Evolutionary conservation across 2,113 vertebrate genomes (phyloP), one percentile per base, ranked within the genome.

Genomic region (Paramisgurnus dabryanus): DNA sequence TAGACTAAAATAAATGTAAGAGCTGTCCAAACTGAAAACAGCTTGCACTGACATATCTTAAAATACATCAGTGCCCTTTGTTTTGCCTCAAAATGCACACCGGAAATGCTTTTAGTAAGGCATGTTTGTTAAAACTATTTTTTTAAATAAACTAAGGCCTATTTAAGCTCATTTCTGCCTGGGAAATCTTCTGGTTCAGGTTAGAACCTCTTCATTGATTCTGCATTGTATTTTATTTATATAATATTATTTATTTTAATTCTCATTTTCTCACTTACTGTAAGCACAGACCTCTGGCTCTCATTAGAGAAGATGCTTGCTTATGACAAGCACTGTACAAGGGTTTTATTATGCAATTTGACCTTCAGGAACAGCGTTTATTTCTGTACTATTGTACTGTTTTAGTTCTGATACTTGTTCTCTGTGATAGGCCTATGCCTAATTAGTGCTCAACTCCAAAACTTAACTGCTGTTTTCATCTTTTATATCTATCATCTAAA

Each of bases 401-500:
- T 73, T 27, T 11, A 43, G 55, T 7, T 39, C 11, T 69, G 67
- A 69, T 53, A n/a, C 6, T 5, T 55, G 13, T 71, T 39, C 50
- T 43, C 6, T 73, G 41, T 73, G 60, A 73, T 49, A 72, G 40
- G 40, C 61, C 71, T 74, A 18, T 34, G 3, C 7, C 18, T 40
- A 34, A 63, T 63, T 75, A 75, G 12, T 4, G n/a, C 72, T 27
- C 39, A 63, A 63, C 57, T 43, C 7, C n/a, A 74, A 45, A 6
- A 43, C 40, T 22, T 22, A 22, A 41, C 39, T 60, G 57, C 40
- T 60, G 55, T 45, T 74, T 72, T 72, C 27, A 40, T 72, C n/a
- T 72, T 72, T 17, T 7, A 72, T 58, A 61, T 74, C 71, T 55
- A 61, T 74, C 71, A 74, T 61, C 40, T 61, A 60, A 61, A 74